Percentiles rank a stretch among this genome's conserved stretches.
phyloP scores from a whole-genome alignment of 2,113 vertebrate species.

The Phycodurus eques region DNA sequence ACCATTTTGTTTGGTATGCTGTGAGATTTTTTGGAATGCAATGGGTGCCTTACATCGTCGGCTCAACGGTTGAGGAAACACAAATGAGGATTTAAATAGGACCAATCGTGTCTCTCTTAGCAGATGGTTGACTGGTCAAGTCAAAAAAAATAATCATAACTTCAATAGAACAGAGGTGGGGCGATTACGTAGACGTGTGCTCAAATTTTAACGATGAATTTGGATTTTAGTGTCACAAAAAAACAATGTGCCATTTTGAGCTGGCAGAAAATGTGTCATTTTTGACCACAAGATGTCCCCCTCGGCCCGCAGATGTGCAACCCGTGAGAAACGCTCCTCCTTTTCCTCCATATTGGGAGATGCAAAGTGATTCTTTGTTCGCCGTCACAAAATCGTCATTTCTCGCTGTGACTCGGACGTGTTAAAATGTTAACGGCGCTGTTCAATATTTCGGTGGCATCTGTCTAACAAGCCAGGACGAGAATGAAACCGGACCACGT shows the following conservation, averaged over 20 bases:
- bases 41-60: neutral
- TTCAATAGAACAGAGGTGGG: neutral
- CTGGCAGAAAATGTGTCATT: neutral
- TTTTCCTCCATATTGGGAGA: neutral
- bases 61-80: neutral
- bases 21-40: neutral
- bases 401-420: neutral
- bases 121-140: neutral
- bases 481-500: constrained; percentile 35
- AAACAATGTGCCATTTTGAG: neutral
- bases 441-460: neutral
- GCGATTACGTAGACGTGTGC: neutral
- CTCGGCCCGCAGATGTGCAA: neutral
- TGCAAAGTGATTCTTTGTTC: constrained; percentile 50
- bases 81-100: neutral
- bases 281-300: constrained; percentile 43
- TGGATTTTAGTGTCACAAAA: neutral
- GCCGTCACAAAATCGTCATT: neutral
- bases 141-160: neutral
- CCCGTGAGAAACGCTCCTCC: constrained; percentile 34
- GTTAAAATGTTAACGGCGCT: constrained; percentile 5
- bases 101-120: neutral
- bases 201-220: too few species aligned
- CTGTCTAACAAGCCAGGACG: neutral
- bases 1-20: neutral